A percentile compares a stretch with the other conserved stretches of the same genome.
These are phyloP conservation scores for Sarcophaga subvicina DNA, from an alignment of 2,888 invertebrate species.

Conservation along the genomic window DNA sequence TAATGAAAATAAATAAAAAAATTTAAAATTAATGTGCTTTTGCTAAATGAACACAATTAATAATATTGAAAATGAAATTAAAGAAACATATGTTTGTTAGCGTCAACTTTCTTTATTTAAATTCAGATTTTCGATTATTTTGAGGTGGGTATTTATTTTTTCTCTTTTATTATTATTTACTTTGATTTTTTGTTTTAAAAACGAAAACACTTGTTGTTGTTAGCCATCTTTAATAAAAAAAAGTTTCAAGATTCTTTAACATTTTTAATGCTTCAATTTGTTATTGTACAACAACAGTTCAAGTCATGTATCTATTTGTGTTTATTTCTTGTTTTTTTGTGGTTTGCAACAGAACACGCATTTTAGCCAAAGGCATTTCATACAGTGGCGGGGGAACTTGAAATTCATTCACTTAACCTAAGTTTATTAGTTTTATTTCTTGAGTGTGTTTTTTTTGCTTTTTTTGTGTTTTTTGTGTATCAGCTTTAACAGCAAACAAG, in stretches of 20 bases:
- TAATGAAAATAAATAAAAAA: no score
- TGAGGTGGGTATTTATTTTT: no score
- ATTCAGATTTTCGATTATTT: no score
- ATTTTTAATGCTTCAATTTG: conserved; percentile 3
- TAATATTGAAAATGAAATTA: no score
- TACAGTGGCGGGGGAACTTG: conserved; percentile 1
- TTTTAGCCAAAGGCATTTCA: conserved; percentile 20
- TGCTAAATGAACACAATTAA: no score
- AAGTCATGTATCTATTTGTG: not conserved
- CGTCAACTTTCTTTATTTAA: no score
- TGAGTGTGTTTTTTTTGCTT: not conserved
- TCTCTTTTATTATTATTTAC: no score
- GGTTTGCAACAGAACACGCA: conserved; percentile 38
- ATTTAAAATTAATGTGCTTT: no score
- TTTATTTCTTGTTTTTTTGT: conserved; percentile 3
- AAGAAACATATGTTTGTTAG: no score
- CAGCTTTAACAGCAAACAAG: conserved; percentile 72
- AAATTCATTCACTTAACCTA: conserved; percentile 39
- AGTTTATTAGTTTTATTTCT: conserved; percentile 43
- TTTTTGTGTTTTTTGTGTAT: conserved; percentile 15
- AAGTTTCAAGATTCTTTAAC: conserved; percentile 15
- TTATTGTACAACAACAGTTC: conserved; percentile 18
- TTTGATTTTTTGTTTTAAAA: not conserved
- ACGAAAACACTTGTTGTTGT: conserved; percentile 21
- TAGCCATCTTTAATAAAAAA: not conserved